Evolutionary conservation across 2,113 vertebrate genomes (phyloP).

Genomic region (Pseudolaguvia tuberculata): DNA sequence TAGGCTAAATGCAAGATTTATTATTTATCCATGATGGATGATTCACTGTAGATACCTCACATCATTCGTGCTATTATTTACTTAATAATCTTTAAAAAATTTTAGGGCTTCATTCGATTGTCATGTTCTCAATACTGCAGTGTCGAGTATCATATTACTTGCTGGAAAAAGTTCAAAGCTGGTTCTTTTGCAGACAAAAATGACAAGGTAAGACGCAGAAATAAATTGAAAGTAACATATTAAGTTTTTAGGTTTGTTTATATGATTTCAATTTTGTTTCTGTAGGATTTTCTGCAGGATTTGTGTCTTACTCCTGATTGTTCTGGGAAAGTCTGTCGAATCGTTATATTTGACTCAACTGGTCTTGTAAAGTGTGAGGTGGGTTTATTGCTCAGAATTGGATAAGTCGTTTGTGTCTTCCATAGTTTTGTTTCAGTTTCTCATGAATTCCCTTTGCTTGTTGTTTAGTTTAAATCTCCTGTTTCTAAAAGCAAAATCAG

Average conservation of each 20-base stretch:
- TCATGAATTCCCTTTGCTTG: slow-evolving; percentile 26
- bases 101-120: slow-evolving; percentile 85
- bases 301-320: slow-evolving; percentile 91
- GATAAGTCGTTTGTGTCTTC: too few relatives aligned
- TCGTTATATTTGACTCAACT: slow-evolving; percentile 78
- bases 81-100: neutral
- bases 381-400: slow-evolving; percentile 46
- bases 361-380: slow-evolving; percentile 86
- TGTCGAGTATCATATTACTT: slow-evolving; percentile 86
- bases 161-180: slow-evolving; percentile 89
- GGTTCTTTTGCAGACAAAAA: slow-evolving; percentile 76
- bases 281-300: slow-evolving; percentile 83
- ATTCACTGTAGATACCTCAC: neutral
- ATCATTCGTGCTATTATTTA: neutral
- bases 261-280: neutral
- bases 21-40: neutral
- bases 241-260: neutral
- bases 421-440: neutral
- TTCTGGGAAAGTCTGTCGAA: slow-evolving; percentile 77
- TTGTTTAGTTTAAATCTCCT: slow-evolving; percentile 81
- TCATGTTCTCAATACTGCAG: slow-evolving; percentile 81
- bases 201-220: slow-evolving; percentile 77
- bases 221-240: neutral
- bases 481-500: slow-evolving; percentile 66
- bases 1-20: neutral